Evolutionary conservation across 2,113 vertebrate species (phyloP).

Genomic region (Camelus bactrianus): DNA sequence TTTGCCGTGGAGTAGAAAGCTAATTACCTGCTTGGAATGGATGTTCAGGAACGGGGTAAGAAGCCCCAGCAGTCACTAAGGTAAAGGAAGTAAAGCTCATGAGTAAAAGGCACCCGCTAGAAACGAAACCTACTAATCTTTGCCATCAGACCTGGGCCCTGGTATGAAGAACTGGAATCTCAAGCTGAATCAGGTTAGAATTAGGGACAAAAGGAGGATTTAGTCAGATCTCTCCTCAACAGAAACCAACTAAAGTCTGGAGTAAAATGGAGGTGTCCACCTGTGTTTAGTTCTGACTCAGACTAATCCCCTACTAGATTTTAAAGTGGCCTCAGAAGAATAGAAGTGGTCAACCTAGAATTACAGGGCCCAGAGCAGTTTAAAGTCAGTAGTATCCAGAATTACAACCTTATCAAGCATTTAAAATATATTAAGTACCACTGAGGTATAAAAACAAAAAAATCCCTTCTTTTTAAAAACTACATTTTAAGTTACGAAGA

Average conservation of each 20-base stretch:
- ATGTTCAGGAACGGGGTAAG: background rate
- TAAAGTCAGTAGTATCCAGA: background rate
- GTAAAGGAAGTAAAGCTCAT: conserved; percentile 24
- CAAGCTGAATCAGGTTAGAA: background rate
- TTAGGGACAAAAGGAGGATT: background rate
- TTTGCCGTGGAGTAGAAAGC: conserved; percentile 25
- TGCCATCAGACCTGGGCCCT: background rate
- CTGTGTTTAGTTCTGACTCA: conserved; percentile 3
- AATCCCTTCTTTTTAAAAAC: background rate
- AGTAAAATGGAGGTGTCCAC: background rate
- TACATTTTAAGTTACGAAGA: conserved; percentile 33
- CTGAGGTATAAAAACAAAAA: background rate
- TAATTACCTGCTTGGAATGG: conserved; percentile 55
- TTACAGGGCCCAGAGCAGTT: background rate
- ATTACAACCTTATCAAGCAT: background rate
- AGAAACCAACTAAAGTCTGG: background rate
- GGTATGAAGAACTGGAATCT: background rate
- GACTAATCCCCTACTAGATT: background rate
- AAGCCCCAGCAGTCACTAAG: conserved; percentile 25
- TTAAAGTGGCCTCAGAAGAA: background rate
- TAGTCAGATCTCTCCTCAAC: background rate
- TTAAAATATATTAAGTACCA: conserved; percentile 18
- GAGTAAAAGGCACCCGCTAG: background rate
- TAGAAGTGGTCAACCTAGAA: background rate
- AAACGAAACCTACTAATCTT: background rate